phyloP scores from a whole-genome alignment of 2,113 vertebrate genomes.

The Leiothrix lutea region DNA sequence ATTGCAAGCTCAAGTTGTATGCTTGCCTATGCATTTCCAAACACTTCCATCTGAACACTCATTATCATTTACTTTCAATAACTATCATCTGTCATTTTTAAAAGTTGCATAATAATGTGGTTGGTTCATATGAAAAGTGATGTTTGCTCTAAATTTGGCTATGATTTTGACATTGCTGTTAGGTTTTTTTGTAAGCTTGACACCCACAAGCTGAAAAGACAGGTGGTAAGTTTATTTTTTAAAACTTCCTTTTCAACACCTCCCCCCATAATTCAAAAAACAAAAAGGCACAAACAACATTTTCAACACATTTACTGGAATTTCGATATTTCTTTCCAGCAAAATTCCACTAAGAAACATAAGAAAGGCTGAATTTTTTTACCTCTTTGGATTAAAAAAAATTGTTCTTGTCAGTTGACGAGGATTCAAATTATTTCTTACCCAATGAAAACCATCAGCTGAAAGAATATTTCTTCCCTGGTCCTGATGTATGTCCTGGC shows the following conservation, averaged over 20 bases:
- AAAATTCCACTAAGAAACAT: neutral
- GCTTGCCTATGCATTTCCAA: constrained; percentile 6
- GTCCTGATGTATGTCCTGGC: accelerated
- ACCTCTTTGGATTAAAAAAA: neutral
- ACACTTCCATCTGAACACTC: neutral
- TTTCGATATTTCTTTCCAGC: neutral
- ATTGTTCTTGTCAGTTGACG: neutral
- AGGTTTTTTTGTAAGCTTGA: neutral
- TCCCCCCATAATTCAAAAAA: neutral
- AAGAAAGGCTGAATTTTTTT: neutral
- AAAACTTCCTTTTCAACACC: neutral
- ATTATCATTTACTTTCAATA: constrained; percentile 16
- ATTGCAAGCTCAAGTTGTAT: neutral
- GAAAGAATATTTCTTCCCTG: neutral
- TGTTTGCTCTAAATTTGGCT: constrained; percentile 10
- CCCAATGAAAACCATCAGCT: neutral
- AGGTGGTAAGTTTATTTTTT: constrained; percentile 23
- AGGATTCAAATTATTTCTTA: neutral
- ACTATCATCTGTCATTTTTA: constrained; percentile 37
- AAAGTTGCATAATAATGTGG: neutral
- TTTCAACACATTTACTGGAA: neutral
- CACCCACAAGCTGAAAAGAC: neutral
- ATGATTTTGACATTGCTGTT: neutral
- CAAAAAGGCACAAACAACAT: neutral
- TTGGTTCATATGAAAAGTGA: constrained; percentile 23